Conservation (phyloP, 1,140 invertebrate species). For the Pogonomyrmex barbatus region DNA sequence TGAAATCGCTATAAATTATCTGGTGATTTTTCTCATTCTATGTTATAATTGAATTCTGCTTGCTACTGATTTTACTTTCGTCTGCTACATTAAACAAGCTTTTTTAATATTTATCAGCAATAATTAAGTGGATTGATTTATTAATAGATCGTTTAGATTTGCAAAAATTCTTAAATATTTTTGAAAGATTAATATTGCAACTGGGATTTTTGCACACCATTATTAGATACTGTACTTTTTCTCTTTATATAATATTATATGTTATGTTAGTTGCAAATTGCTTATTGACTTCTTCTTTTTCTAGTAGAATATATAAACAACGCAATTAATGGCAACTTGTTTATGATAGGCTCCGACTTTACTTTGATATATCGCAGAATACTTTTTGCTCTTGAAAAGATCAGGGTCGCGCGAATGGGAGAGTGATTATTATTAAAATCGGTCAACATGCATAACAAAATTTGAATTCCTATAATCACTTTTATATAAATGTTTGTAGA, state of each 20-base stretch:
- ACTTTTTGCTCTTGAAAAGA: constrained; percentile 43
- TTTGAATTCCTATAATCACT: constrained; percentile 39
- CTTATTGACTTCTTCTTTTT: background rate
- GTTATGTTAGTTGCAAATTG: background rate
- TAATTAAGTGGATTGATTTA: background rate
- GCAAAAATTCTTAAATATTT: background rate
- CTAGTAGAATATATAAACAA: background rate
- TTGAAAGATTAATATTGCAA: background rate
- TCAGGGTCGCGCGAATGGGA: background rate
- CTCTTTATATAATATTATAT: background rate
- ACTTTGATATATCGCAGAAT: background rate
- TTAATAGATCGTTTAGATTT: background rate
- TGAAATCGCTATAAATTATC: constrained; percentile 11
- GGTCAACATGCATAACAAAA: constrained; percentile 11
- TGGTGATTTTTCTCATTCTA: background rate
- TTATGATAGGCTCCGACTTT: constrained; percentile 8
- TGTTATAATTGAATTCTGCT: background rate
- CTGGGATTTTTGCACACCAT: background rate
- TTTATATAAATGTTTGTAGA: constrained; percentile 26
- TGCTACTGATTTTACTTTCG: background rate
- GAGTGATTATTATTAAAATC: background rate
- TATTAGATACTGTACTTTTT: background rate
- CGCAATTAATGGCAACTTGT: background rate
- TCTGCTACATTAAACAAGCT: background rate
- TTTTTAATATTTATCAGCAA: background rate